These are phyloP conservation scores for Pachyramphus minor DNA, from an alignment of 2,113 vertebrate genomes.

Conservation along the genomic window DNA sequence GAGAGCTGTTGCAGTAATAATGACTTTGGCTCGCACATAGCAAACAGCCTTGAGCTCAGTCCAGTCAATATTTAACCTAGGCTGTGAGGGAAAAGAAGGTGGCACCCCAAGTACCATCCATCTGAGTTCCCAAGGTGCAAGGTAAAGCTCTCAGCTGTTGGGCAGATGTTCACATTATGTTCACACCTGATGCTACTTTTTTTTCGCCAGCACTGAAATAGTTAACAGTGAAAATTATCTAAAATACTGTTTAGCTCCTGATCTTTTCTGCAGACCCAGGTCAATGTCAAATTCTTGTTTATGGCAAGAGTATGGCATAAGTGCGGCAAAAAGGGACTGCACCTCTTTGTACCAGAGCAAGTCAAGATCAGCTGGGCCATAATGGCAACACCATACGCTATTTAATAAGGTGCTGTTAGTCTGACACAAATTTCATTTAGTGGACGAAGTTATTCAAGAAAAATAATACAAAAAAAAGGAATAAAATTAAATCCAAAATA, in stretches of 20 bases:
- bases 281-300: background rate
- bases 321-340: background rate
- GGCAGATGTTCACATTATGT: background rate
- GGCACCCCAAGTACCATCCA: background rate
- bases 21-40: background rate
- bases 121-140: background rate
- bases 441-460: background rate
- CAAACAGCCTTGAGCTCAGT: background rate
- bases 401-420: background rate
- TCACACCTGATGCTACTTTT: background rate
- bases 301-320: rapidly evolving
- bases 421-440: background rate
- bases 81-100: background rate
- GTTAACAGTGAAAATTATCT: background rate
- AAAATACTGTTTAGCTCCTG: background rate
- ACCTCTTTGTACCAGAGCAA: background rate
- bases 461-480: background rate
- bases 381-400: background rate
- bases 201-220: background rate
- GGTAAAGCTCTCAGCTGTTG: background rate
- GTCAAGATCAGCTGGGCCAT: background rate
- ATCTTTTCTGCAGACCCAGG: background rate
- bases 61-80: conserved; percentile 6
- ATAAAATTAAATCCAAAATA: background rate
- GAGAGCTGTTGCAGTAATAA: background rate